Conservation (phyloP, 2,113 vertebrate genomes). For the Siniperca chuatsi region DNA sequence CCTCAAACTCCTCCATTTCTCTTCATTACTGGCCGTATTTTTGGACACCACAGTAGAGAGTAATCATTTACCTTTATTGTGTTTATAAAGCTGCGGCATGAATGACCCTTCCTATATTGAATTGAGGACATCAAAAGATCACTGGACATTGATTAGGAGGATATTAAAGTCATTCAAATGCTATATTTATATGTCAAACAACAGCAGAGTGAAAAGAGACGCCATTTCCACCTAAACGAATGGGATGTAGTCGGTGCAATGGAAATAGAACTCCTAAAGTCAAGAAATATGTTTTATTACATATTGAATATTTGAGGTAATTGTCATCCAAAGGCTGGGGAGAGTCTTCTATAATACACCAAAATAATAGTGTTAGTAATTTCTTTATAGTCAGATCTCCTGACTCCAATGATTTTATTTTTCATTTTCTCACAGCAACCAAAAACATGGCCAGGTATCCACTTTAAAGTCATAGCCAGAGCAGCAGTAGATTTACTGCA, state of each 20-base stretch:
- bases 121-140: conserved; percentile 96
- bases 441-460: conserved; percentile 27
- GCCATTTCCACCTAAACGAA: conserved; percentile 76
- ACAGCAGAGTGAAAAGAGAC: conserved; percentile 85
- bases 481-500: conserved; percentile 67
- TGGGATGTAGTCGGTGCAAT: conserved; percentile 45
- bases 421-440: conserved; percentile 46
- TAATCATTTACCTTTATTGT: conserved; percentile 92
- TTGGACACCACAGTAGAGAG: conserved; percentile 83
- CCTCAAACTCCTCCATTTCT: conserved; percentile 85
- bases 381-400: conserved; percentile 32
- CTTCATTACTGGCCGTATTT: conserved; percentile 86
- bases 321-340: conserved; percentile 44
- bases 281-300: conserved; percentile 55
- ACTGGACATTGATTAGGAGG: conserved; percentile 97
- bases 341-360: conserved; percentile 33
- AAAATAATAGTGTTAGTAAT: conserved; percentile 44
- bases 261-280: conserved; percentile 55
- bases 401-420: conserved; percentile 57
- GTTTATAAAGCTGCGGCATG: conserved; percentile 91
- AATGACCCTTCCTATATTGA: conserved; percentile 93
- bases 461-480: conserved; percentile 57
- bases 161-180: conserved; percentile 98
- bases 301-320: conserved; percentile 62
- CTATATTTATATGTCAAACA: conserved; percentile 96